Evolutionary conservation across 1,140 invertebrate genomes (phyloP).

Genomic region (Drosophila grimshawi): DNA sequence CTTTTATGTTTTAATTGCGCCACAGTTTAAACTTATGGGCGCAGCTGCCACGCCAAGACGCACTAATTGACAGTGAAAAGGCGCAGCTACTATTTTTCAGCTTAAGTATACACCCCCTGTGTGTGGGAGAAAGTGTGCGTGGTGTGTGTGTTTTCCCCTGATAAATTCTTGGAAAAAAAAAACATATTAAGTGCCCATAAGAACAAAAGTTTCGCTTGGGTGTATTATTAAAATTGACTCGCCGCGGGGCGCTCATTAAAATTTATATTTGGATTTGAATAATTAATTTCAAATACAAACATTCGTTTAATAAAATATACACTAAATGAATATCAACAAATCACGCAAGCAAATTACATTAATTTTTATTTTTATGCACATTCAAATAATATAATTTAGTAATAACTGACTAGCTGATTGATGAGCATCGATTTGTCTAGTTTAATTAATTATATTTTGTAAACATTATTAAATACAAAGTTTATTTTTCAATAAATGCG

Average conservation of each 20-base stretch:
- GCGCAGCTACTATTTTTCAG: background rate
- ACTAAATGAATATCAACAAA: too few species aligned
- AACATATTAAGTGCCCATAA: constrained; percentile 8
- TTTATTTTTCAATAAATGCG: too few species aligned
- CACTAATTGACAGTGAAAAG: constrained; percentile 73
- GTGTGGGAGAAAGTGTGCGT: background rate
- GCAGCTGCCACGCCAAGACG: constrained; percentile 63
- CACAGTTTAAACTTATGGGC: constrained; percentile 65
- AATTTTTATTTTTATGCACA: too few species aligned
- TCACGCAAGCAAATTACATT: too few species aligned
- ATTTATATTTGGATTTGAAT: constrained; percentile 45
- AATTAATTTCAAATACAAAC: constrained; percentile 49
- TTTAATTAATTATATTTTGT: too few species aligned
- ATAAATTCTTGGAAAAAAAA: constrained; percentile 15
- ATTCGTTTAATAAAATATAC: background rate
- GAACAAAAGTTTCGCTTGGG: constrained; percentile 19
- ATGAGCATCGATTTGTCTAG: too few species aligned
- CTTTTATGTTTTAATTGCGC: constrained; percentile 82
- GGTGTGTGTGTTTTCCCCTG: constrained; percentile 3
- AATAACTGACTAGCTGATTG: too few species aligned
- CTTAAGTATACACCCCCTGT: background rate
- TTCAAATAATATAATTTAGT: too few species aligned
- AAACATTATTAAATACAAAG: too few species aligned
- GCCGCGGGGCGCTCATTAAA: constrained; percentile 45
- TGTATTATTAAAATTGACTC: constrained; percentile 14